These are phyloP conservation scores for Aphidius ervi DNA, from an alignment of 1,140 invertebrate genomes.

Conservation along the genomic window DNA sequence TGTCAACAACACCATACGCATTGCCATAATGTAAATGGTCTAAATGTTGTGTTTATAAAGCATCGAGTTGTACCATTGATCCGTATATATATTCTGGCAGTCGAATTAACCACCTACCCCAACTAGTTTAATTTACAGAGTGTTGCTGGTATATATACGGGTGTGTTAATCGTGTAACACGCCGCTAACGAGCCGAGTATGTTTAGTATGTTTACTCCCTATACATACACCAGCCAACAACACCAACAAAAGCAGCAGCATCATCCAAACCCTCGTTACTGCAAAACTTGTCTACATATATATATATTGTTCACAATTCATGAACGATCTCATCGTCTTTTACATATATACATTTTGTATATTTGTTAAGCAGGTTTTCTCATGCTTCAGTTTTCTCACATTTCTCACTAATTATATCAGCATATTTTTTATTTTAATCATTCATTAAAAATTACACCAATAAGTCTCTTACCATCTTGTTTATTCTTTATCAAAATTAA, in stretches of 20 bases:
- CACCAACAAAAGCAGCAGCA: too few relatives aligned
- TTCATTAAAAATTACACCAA: slow-evolving; percentile 16
- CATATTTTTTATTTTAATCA: slow-evolving; percentile 22
- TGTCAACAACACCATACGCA: slow-evolving; percentile 17
- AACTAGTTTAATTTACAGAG: slow-evolving; percentile 29
- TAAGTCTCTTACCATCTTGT: slow-evolving; percentile 15
- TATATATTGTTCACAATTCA: too few relatives aligned
- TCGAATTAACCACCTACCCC: slow-evolving; percentile 17
- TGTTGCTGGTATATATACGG: slow-evolving; percentile 22
- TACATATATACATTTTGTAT: too few relatives aligned
- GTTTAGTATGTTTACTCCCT: slow-evolving; percentile 21
- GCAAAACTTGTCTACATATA: too few relatives aligned
- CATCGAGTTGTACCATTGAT: slow-evolving; percentile 13
- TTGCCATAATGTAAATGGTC: slow-evolving; percentile 6
- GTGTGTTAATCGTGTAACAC: slow-evolving; percentile 33
- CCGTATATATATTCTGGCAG: neutral
- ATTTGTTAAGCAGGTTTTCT: too few relatives aligned
- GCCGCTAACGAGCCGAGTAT: slow-evolving; percentile 31
- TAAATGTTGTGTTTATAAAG: slow-evolving; percentile 5
- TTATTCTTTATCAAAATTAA: too few relatives aligned
- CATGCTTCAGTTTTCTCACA: slow-evolving; percentile 1
- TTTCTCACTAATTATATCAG: slow-evolving; percentile 30
- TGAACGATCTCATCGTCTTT: too few relatives aligned
- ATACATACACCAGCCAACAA: too few relatives aligned
- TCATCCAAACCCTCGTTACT: too few relatives aligned